These are phyloP conservation scores for Danio kyathit DNA, from an alignment of 2,797 vertebrate species.

Conservation along the genomic window DNA sequence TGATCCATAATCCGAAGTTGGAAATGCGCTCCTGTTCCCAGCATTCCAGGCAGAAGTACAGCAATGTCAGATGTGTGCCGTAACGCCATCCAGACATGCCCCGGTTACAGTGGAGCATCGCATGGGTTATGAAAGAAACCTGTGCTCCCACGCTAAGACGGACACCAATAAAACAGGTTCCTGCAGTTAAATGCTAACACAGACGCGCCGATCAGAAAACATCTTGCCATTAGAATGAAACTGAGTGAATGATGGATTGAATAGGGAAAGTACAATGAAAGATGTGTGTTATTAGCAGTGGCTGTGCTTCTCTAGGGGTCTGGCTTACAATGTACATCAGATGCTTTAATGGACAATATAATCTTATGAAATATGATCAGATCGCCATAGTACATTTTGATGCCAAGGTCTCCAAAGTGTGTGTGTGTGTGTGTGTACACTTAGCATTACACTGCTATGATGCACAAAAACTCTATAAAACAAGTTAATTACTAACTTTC, in stretches of 20 bases:
- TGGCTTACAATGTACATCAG: slow-evolving; percentile 19
- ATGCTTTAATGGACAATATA: slow-evolving; percentile 42
- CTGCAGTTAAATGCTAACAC: slow-evolving; percentile 68
- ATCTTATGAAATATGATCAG: slow-evolving; percentile 38
- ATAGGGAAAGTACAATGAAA: slow-evolving; percentile 40
- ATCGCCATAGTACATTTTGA: slow-evolving; percentile 19
- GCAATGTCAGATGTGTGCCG: slow-evolving; percentile 62
- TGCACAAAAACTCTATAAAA: too few relatives aligned
- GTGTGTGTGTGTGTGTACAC: too few relatives aligned
- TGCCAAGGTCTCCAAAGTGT: not conserved
- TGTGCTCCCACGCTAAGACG: slow-evolving; percentile 64
- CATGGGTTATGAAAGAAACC: slow-evolving; percentile 70
- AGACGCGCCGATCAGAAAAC: slow-evolving; percentile 35
- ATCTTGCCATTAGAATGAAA: slow-evolving; percentile 49
- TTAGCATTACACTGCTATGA: too few relatives aligned
- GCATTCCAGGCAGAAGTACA: slow-evolving; percentile 56
- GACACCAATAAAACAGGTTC: slow-evolving; percentile 71
- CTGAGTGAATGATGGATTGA: slow-evolving; percentile 17
- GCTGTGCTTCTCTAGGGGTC: slow-evolving; percentile 36
- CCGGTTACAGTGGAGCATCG: slow-evolving; percentile 52
- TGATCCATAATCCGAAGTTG: slow-evolving; percentile 78
- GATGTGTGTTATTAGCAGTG: slow-evolving; percentile 23
- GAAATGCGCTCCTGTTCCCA: slow-evolving; percentile 40
- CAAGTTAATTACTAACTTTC: too few relatives aligned
- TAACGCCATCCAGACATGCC: slow-evolving; percentile 71